Evolutionary conservation across 2,113 vertebrate genomes (phyloP), one percentile per base, ranked within the genome.

Genomic region (Callopanchax toddi): DNA sequence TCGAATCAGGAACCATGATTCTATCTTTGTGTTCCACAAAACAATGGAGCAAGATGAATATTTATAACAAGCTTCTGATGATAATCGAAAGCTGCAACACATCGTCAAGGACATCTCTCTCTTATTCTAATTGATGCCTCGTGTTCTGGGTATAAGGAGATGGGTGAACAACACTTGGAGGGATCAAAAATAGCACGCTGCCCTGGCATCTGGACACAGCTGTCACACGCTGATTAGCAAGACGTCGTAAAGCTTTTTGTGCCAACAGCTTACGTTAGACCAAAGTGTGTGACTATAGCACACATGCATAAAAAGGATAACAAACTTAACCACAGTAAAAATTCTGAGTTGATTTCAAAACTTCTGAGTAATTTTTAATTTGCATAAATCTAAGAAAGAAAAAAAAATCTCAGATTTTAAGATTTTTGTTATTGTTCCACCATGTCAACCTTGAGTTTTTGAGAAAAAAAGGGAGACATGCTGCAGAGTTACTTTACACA

Each of bases 61-160:
- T 86, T 80, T 66, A 83, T 78, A 72, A 60, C 55, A 39, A 43
- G 40, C 53, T 59, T 85, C 68, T 76, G 73, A 86, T 84, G 80
- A 67, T 85, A 86, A 85, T 82, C 86, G 82, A 78, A 71, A 74
- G 63, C 73, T 77, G 78, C 50, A 73, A 81, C 70, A 74, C 66
- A 75, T 78, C 78, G 75, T 81, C 78, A 81, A 84, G 84, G 81
- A 76, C 71, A 66, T 83, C 69, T 60, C 76, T n/a, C 55, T 57
- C 54, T 73, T 53, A n/a, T n/a, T 76, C 68, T 76, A 80, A 56
- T 60, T 77, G 74, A 82, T 67, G 83, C 74, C 74, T 65, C 44
- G 73, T 80, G 71, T 72, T 83, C 50, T 23, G n/a, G 34, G 67
- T 74, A 66, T 34, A 32, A 77, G 71, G 39, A 62, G 63, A 71